A percentile compares a stretch with the other conserved stretches of the same genome.
phyloP scores from a whole-genome alignment of 2,888 invertebrate genomes.

The Cerastis leucographa region DNA sequence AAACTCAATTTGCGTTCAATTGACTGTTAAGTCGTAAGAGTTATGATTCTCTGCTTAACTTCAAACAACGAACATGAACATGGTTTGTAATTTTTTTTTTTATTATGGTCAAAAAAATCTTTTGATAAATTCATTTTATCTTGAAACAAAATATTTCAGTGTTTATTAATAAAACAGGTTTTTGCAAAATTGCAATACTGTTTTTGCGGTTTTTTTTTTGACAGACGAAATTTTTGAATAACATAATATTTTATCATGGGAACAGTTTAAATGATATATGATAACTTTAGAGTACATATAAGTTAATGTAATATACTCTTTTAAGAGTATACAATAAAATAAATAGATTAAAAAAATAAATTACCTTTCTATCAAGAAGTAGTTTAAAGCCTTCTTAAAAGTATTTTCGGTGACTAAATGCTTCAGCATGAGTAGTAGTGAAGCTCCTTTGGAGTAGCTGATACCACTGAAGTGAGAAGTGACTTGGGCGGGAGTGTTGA shows the following conservation, averaged over 20 bases:
- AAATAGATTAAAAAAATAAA: conserved; percentile 23
- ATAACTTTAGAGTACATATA: no score
- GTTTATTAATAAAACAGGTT: not conserved
- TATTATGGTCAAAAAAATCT: not conserved
- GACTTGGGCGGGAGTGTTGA: conserved; percentile 91
- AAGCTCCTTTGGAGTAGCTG: conserved; percentile 93
- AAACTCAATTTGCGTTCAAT: not conserved
- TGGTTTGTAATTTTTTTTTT: no score
- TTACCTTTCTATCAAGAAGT: conserved; percentile 89
- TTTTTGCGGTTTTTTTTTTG: no score
- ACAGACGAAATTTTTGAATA: no score
- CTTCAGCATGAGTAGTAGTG: conserved; percentile 92
- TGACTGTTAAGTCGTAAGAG: not conserved
- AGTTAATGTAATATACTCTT: no score
- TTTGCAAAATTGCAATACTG: not conserved
- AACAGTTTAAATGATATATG: no score
- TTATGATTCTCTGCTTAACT: no score
- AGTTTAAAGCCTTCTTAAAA: conserved; percentile 90
- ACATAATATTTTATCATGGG: not conserved
- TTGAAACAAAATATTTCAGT: not conserved
- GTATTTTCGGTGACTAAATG: conserved; percentile 89
- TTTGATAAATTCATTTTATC: not conserved
- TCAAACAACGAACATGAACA: not conserved
- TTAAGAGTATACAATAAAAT: no score
- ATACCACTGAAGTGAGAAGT: conserved; percentile 92